A percentile compares a stretch with the other conserved stretches of the same genome.
Conservation (phyloP, 1,140 invertebrate genomes). For the Drosophila pseudoobscura region DNA sequence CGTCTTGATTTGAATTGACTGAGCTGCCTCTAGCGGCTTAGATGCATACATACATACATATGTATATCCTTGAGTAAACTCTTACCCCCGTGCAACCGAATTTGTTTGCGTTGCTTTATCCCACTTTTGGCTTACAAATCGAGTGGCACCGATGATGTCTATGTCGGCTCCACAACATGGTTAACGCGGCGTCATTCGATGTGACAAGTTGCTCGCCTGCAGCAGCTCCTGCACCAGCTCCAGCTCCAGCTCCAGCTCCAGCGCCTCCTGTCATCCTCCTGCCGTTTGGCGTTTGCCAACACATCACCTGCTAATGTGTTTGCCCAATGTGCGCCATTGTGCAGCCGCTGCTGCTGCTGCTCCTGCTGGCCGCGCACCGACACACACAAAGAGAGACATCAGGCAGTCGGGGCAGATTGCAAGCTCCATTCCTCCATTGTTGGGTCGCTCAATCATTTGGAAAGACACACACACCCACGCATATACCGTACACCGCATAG, state of each 20-base stretch:
- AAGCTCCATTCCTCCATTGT: constrained; percentile 20
- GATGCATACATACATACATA: too few relatives aligned
- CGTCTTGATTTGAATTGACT: not conserved
- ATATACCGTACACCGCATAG: not conserved
- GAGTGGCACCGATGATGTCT: not conserved
- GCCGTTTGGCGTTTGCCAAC: constrained; percentile 6
- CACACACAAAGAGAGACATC: constrained; percentile 10
- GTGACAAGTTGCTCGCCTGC: not conserved
- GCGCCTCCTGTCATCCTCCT: not conserved
- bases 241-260: too few relatives aligned
- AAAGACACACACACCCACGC: constrained; percentile 17
- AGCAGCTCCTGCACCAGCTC: not conserved
- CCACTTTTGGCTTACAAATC: not conserved
- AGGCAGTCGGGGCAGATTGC: constrained; percentile 5
- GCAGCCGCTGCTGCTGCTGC: not conserved
- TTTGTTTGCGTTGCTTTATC: constrained; percentile 1
- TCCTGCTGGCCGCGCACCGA: too few relatives aligned
- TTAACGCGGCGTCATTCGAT: constrained; percentile 2
- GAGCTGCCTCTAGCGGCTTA: too few relatives aligned
- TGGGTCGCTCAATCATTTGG: constrained; percentile 46
- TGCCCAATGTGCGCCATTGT: constrained; percentile 38
- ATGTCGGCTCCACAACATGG: not conserved
- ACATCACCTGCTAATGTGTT: constrained; percentile 49
- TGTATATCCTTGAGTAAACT: too few relatives aligned
- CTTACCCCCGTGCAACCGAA: too few relatives aligned